Base-by-base conservation (phyloP, 2,797 vertebrate genomes). In the Aselliscus stoliczkanus region DNA sequence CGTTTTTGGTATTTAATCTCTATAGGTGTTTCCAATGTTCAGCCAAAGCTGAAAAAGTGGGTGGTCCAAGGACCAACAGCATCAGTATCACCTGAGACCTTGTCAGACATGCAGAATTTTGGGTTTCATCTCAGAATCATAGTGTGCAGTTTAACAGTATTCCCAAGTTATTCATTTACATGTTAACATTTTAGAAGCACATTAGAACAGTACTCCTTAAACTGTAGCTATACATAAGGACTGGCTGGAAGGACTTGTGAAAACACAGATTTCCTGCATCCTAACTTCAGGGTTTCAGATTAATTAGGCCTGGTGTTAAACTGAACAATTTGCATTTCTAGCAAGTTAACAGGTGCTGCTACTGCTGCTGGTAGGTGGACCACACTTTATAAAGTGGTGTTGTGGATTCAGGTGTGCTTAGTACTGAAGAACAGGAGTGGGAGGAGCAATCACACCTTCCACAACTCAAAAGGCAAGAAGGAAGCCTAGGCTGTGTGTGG, bases 401-500 rank as follows among this genome's bases (percentile, higher is more conserved):
- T 70, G 5, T 27, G 29, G 79, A 29, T 25, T 89, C 39, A 56
- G 37, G 44, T 89, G 42, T 73, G 12, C 29, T 42, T 50, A 50
- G 4, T 20, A 42, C 2, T 20, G 52, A 69, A 65, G 31, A 70
- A 31, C 1, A 2, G 62, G 37, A 17, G 4, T 7, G 7, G 44
- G 52, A 69, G 20, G 44, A 54, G 44, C 18, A 20, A 1, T 37
- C 23, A 7, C 0, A 1, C 3, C 23, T 34, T 73, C 31, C 4
- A 0, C 11, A 7, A 12, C 21, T 73, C 10, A 39, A 9, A 83
- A 80, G 29, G 31, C 12, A 1, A 47, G 25, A 52, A 52, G 5
- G 31, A 2, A 39, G 47, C 2, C 0, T 0, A 21, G 5, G 34
- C 7, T 31, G 37, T 13, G 18, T 20, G 1, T 6, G 5, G 13